These are phyloP conservation scores for Caenorhabditis auriculariae DNA, from an alignment of 2,888 invertebrate genomes.

Conservation along the genomic window DNA sequence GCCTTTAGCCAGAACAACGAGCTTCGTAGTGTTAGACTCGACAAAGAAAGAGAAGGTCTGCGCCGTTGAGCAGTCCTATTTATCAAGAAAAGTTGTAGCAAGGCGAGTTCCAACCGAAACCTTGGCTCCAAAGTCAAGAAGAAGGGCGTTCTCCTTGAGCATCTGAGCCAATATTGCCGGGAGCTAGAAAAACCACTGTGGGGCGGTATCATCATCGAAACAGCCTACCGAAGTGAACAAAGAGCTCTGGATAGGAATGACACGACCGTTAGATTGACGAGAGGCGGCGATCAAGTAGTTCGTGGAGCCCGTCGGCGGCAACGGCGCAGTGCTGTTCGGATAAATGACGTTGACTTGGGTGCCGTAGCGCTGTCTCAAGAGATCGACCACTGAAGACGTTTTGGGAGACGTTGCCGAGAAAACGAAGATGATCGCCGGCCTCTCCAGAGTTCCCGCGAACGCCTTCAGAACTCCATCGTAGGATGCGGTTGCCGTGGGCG, in stretches of 20 bases:
- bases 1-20: constrained; percentile 22
- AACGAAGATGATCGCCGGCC: constrained; percentile 31
- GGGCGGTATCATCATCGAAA: no score
- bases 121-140: constrained; percentile 26
- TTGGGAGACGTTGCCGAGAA: constrained; percentile 17
- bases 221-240: no score
- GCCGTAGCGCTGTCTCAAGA: constrained; percentile 12
- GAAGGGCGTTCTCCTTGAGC: constrained; percentile 19
- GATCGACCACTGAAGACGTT: background rate
- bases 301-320: background rate
- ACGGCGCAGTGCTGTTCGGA: constrained; percentile 1
- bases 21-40: constrained; percentile 12
- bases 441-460: constrained; percentile 13
- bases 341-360: constrained; percentile 19
- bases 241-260: constrained; percentile 23
- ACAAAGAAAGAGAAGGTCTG: constrained; percentile 24
- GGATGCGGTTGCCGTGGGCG: constrained; percentile 5
- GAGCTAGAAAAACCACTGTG: constrained; percentile 7
- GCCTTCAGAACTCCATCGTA: constrained; percentile 26
- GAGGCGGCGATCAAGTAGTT: constrained; percentile 15
- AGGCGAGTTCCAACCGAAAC: background rate
- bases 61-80: constrained; percentile 14
- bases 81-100: no score
- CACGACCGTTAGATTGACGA: constrained; percentile 36
- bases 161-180: constrained; percentile 7